Percentiles rank a stretch among this genome's conserved stretches.
These are phyloP conservation scores for Pelobates fuscus DNA, from an alignment of 2,113 vertebrate genomes.

Conservation along the genomic window DNA sequence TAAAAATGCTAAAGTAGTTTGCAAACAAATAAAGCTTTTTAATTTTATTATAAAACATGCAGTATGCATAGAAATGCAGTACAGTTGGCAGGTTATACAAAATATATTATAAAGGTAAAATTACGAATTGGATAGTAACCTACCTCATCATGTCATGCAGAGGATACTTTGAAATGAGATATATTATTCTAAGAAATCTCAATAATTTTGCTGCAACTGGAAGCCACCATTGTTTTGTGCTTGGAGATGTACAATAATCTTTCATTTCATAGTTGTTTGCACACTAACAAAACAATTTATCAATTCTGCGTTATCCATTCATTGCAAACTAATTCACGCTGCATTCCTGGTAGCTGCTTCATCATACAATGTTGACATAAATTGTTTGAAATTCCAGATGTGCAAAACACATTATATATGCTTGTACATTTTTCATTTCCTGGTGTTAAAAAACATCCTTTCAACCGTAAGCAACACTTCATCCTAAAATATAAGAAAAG, in stretches of 20 bases:
- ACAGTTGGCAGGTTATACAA: constrained; percentile 12
- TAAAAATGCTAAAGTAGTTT: constrained; percentile 24
- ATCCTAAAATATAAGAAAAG: too few relatives aligned
- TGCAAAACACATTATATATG: too few relatives aligned
- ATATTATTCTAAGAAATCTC: constrained; percentile 20
- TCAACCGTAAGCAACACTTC: too few relatives aligned
- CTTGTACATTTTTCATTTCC: too few relatives aligned
- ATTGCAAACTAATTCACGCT: neutral
- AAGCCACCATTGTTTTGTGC: constrained; percentile 16
- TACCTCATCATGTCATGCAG: constrained; percentile 5
- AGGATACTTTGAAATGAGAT: neutral
- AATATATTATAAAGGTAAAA: constrained; percentile 19
- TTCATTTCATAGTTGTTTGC: constrained; percentile 18
- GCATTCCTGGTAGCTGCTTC: neutral
- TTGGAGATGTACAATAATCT: constrained; percentile 21
- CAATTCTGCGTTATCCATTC: constrained; percentile 13
- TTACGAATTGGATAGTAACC: constrained; percentile 18
- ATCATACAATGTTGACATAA: constrained; percentile 25
- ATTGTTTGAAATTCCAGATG: neutral
- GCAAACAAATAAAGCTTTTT: constrained; percentile 12
- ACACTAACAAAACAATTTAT: constrained; percentile 19
- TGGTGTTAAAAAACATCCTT: too few relatives aligned
- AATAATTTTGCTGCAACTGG: constrained; percentile 16
- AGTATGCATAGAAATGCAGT: constrained; percentile 11
- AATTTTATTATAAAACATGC: constrained; percentile 19